These are phyloP conservation scores for Rhynchomys soricoides DNA, from an alignment of 2,113 vertebrate genomes.

Conservation along the genomic window DNA sequence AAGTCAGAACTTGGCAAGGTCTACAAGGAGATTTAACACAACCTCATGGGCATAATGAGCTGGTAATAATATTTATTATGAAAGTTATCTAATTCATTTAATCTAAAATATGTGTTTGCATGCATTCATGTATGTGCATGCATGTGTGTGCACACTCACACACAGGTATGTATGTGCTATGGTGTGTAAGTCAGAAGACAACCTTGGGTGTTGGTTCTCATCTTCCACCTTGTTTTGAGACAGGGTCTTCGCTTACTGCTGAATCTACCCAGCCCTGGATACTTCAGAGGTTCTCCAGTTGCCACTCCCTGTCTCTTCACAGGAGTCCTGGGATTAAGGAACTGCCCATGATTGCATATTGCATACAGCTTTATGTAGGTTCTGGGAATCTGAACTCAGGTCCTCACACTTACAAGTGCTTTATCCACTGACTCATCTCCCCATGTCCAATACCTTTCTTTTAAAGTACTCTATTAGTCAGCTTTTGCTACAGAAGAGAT, in stretches of 20 bases:
- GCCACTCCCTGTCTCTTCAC: too few species aligned
- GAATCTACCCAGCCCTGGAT: background rate
- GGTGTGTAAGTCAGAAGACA: background rate
- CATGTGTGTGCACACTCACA: accelerated
- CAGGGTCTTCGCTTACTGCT: background rate
- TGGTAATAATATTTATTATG: background rate
- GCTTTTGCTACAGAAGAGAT: background rate
- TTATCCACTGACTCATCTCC: background rate
- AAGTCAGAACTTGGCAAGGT: background rate
- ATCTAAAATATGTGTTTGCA: background rate
- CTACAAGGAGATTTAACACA: background rate
- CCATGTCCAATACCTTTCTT: background rate
- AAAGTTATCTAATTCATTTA: background rate
- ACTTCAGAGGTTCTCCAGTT: background rate
- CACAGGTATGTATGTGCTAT: background rate
- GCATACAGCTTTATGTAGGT: background rate
- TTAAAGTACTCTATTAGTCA: background rate
- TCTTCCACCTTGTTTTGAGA: background rate
- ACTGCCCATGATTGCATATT: too few species aligned
- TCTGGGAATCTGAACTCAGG: background rate
- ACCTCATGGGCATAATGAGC: background rate
- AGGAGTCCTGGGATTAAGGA: background rate
- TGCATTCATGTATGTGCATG: background rate
- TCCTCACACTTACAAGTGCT: background rate
- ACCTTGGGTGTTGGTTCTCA: background rate